Base-by-base conservation (phyloP, 1,140 invertebrate species). In the Aphelinus atriplicis region DNA sequence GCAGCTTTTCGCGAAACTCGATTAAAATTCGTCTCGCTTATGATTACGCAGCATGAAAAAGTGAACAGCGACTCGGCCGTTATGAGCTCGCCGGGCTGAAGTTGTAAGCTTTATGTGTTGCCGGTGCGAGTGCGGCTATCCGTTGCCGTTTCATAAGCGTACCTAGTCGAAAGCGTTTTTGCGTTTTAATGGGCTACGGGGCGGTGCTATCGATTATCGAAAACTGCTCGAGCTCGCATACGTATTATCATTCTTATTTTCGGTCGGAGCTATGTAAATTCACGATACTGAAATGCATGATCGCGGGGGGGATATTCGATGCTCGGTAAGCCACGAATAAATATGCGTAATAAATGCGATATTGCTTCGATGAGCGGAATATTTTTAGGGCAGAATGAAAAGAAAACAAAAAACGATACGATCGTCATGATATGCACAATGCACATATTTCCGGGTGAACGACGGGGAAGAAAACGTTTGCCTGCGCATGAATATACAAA, bases 11-110 rank as follows among this genome's bases (percentile, higher is more conserved):
- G 4, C 46, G 42, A 66, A 60, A 73, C 42, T 73, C 53, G 46
- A 66, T 73, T 66, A 73, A 66, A 73, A 58, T 66, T 4, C 26
- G 42, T 73, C 46, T 51, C 0, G 55, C 43, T 60, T 51, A 60
- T 60, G n/a, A 66, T 73, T 72, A 10, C 5, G 9, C 26, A 6
- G 2, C 42, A 7, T 45, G 26, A 48, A n/a, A 53, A 9, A 45
- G 56, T 62, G 9, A 71, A 60, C 57, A 68, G 2, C 1, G 2
- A 4, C 56, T 45, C 43, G 46, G 46, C 47, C 7, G 6, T 3
- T 51, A 45, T 42, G 2, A 3, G 51, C 6, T 5, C 50, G 1
- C 43, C 7, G 10, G 53, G 26, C 26, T 26, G 26, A 26, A 26
- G 26, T 26, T 26, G 26, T 26, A 26, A 26, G 26, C 26, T 26